Base-by-base conservation (phyloP, 2,113 vertebrate genomes). In the Hippocampus guttulatus region DNA sequence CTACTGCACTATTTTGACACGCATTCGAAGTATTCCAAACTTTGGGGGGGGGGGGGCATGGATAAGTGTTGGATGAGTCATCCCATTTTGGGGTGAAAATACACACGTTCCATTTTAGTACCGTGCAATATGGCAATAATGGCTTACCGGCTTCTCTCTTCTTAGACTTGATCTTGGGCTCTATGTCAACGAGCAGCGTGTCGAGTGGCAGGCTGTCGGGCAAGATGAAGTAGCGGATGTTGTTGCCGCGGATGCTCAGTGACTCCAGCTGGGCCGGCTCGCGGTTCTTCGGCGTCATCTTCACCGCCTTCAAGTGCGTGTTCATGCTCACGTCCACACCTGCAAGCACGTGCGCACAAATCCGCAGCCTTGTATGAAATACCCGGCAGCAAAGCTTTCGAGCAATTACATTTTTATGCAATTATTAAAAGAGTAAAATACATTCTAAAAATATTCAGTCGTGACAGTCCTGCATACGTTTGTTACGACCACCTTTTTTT, bases 301-400 rank as follows among this genome's bases (percentile, higher is more conserved):
- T 99, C 83, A 99, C 96, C 0, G 97, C 97, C 84, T 99, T 99
- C 80, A 99, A 93, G 83, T 99, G 97, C 0, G 97, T 99, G 73
- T 99, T 99, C 97, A 99, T 99, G 64, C 97, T 98, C 74, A 99
- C 96, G 72, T 99, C 94, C 38, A 95, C 95, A 77, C 97, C 97
- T 99, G 16, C 23, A 27, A 6, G 11, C 6, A 9, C 2, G 21
- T 9, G 21, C n/a, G 2, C 8, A 1, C 11, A 45, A 1, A 45
- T 14, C 0, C 11, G 43, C 11, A 45, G 12, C 14, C 43, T 12
- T 45, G 43, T 15, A 21, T 20, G 2, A 52, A 52, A 18, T 16
- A 49, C 12, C 3, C 15, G 1, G 1, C 1, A 21, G 20, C 5
- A 20, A 18, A 3, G 2, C 20, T 52, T 52, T 38, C 33, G 5